phyloP scores from a whole-genome alignment of 2,797 vertebrate genomes.

The Sebastes itinus region DNA sequence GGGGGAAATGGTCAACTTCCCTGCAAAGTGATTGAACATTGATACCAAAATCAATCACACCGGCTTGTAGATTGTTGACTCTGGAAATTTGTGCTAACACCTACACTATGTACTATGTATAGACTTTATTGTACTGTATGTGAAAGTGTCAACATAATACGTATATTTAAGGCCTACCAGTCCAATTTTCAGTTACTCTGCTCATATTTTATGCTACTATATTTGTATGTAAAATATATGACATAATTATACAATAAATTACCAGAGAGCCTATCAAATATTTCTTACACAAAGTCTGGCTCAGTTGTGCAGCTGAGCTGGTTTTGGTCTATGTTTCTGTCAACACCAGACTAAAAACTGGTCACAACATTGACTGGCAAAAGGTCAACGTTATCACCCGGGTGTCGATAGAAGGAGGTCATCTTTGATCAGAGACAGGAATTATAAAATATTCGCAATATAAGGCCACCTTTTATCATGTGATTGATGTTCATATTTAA shows the following conservation, averaged over 20 bases:
- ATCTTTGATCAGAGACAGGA: too few species aligned
- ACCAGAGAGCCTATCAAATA: neutral
- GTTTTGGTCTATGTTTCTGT: neutral
- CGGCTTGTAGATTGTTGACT: neutral
- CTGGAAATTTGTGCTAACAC: neutral
- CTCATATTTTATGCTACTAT: neutral
- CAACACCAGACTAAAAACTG: neutral
- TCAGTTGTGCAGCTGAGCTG: neutral
- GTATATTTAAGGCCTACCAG: neutral
- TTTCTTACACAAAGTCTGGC: neutral
- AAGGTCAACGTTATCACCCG: neutral
- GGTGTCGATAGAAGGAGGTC: too few species aligned
- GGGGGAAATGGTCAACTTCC: neutral
- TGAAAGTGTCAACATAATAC: neutral
- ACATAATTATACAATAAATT: neutral
- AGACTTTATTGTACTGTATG: neutral
- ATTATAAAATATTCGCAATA: too few species aligned
- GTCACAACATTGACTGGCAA: neutral
- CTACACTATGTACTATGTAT: neutral
- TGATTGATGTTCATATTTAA: neutral
- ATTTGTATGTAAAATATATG: neutral
- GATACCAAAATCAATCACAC: neutral
- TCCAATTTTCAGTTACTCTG: neutral
- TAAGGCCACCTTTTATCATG: too few species aligned
- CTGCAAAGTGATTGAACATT: neutral